Evolutionary conservation across 1,140 invertebrate species (phyloP).

Genomic region (Diorhabda sublineata): DNA sequence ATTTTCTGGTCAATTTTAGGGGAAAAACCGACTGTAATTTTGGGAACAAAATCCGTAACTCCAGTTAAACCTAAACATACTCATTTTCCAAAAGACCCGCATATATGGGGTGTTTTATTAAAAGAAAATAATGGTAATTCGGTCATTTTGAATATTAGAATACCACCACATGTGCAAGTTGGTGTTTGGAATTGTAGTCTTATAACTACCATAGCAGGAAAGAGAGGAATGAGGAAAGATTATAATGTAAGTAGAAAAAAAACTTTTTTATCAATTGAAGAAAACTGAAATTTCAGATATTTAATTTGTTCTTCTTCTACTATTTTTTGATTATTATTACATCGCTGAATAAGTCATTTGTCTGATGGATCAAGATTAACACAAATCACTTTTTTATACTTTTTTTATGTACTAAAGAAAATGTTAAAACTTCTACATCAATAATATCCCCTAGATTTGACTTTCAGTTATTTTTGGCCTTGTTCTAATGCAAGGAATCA

Average conservation of each 20-base stretch:
- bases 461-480: no score
- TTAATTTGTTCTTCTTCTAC: no score
- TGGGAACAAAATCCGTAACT: constrained; percentile 60
- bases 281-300: no score
- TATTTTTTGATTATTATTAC: no score
- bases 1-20: constrained; percentile 47
- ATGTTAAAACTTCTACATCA: no score
- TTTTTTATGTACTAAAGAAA: no score
- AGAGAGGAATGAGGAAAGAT: constrained; percentile 52
- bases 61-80: constrained; percentile 51
- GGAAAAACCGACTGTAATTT: constrained; percentile 59
- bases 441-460: no score
- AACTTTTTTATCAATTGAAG: no score
- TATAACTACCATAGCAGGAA: constrained; percentile 55
- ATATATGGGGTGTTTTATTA: constrained; percentile 51
- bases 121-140: neutral
- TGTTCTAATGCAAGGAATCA: no score
- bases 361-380: no score
- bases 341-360: no score
- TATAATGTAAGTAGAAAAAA: constrained; percentile 44
- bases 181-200: constrained; percentile 66
- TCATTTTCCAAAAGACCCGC: constrained; percentile 52
- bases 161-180: constrained; percentile 59
- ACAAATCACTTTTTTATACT: no score
- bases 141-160: constrained; percentile 47